Evolutionary conservation across 2,888 invertebrate genomes (phyloP).

Genomic region (Tricholauxania praeusta): DNA sequence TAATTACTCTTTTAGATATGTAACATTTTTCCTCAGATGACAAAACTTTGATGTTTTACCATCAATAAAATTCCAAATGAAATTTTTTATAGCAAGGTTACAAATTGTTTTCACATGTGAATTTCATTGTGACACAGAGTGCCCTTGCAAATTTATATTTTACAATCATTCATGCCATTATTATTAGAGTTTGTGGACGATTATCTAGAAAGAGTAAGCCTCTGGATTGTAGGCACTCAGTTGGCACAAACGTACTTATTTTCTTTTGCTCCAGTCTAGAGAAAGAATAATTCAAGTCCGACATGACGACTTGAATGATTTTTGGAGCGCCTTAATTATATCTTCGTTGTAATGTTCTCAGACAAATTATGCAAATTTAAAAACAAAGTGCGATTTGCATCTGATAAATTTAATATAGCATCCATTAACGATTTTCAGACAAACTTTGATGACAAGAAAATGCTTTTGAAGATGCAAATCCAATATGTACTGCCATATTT

Average conservation of each 20-base stretch:
- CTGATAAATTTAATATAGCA: conserved; percentile 46
- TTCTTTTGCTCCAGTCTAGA: conserved; percentile 35
- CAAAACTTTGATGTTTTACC: too few relatives aligned
- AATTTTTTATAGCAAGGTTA: conserved; percentile 47
- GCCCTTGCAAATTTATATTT: conserved; percentile 15
- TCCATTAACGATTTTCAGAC: conserved; percentile 54
- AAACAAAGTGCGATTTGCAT: conserved; percentile 45
- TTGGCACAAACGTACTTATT: conserved; percentile 36
- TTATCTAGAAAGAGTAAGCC: conserved; percentile 41
- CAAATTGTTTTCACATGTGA: conserved; percentile 50
- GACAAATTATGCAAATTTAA: conserved; percentile 36
- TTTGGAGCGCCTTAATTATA: conserved; percentile 11
- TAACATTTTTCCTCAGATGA: too few relatives aligned
- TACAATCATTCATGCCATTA: not conserved
- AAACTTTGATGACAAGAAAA: conserved; percentile 44
- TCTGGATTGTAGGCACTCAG: conserved; percentile 42
- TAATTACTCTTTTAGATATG: too few relatives aligned
- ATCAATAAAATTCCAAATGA: too few relatives aligned
- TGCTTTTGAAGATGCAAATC: conserved; percentile 45
- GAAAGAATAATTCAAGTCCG: conserved; percentile 2
- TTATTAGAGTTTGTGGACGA: conserved; percentile 21
- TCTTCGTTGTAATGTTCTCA: conserved; percentile 40
- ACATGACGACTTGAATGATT: not conserved
- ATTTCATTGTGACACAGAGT: conserved; percentile 31
- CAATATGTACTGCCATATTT: too few relatives aligned